Evolutionary conservation across 2,888 invertebrate species (phyloP).

Genomic region (Scrobipalpa atriplicella): DNA sequence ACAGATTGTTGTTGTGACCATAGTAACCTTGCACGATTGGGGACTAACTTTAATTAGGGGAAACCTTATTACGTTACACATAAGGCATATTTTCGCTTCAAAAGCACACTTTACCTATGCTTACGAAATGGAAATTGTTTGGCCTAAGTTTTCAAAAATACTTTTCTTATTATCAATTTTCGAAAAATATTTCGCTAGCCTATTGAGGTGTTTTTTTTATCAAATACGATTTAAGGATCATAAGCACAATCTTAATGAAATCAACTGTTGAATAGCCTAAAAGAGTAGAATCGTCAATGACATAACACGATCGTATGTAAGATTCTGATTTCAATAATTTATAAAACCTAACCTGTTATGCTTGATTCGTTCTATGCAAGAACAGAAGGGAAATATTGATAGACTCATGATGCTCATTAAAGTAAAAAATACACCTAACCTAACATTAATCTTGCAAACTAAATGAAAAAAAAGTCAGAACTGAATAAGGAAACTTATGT

Average conservation of each 20-base stretch:
- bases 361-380: too few species aligned
- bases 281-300: too few species aligned
- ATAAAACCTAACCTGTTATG: too few species aligned
- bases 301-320: too few species aligned
- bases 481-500: not conserved
- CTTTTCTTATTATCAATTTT: conserved; percentile 17
- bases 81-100: conserved; percentile 50
- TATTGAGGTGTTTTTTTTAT: not conserved
- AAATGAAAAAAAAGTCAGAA: not conserved
- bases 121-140: conserved; percentile 1
- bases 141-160: conserved; percentile 24
- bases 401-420: conserved; percentile 2
- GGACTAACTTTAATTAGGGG: conserved; percentile 53
- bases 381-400: not conserved
- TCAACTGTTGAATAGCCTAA: not conserved
- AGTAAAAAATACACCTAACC: not conserved
- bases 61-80: conserved; percentile 39
- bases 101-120: conserved; percentile 49
- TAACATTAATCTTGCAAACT: not conserved
- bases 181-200: conserved; percentile 13
- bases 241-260: not conserved
- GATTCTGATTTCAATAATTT: too few species aligned
- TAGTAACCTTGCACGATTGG: conserved; percentile 59
- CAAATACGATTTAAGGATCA: not conserved
- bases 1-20: conserved; percentile 51